These are phyloP conservation scores for Eledone cirrhosa DNA, from an alignment of 2,888 invertebrate genomes.

Conservation along the genomic window DNA sequence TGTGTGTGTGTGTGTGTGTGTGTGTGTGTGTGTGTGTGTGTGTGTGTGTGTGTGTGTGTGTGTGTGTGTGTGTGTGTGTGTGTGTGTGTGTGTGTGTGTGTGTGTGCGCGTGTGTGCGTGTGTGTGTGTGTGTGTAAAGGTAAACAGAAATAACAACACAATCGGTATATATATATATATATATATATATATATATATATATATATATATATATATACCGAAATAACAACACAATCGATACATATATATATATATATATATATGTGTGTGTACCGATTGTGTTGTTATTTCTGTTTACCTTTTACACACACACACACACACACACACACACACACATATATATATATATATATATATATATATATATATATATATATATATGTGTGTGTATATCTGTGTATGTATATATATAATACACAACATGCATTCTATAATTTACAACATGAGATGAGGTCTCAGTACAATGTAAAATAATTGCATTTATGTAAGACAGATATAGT, in stretches of 20 bases:
- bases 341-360: conserved; percentile 6
- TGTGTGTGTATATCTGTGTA: too few relatives aligned
- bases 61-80: not conserved
- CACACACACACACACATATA: conserved; percentile 16
- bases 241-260: conserved; percentile 13
- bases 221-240: too few relatives aligned
- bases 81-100: not conserved
- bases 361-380: not conserved
- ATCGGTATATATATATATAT: not conserved
- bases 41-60: not conserved
- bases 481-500: too few relatives aligned
- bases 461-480: too few relatives aligned
- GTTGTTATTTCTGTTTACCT: too few relatives aligned
- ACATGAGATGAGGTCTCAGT: too few relatives aligned
- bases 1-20: not conserved
- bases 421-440: too few relatives aligned
- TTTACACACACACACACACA: too few relatives aligned
- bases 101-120: not conserved
- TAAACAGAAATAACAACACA: not conserved
- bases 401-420: too few relatives aligned
- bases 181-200: conserved; percentile 8
- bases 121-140: not conserved
- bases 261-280: too few relatives aligned
- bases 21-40: not conserved
- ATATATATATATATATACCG: conserved; percentile 9